phyloP scores from a whole-genome alignment of 2,113 vertebrate species.

The Speoplatyrhinus poulsoni region DNA sequence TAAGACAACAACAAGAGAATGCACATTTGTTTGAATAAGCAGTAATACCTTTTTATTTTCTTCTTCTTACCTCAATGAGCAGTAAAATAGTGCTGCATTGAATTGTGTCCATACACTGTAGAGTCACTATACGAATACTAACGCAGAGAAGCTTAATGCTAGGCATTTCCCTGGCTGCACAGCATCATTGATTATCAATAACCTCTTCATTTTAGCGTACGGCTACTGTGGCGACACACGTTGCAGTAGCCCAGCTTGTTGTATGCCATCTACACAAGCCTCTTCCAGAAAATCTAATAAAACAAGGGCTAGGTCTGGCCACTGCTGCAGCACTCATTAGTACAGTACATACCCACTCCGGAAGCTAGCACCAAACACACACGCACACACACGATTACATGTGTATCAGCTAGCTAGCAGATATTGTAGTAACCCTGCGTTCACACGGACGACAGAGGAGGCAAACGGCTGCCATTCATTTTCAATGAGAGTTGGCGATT shows the following conservation, averaged over 20 bases:
- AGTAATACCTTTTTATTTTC: not conserved
- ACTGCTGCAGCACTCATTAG: slow-evolving; percentile 33
- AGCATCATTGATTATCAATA: slow-evolving; percentile 87
- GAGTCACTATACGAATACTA: not conserved
- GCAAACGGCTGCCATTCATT: too few species aligned
- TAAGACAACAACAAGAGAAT: slow-evolving; percentile 1
- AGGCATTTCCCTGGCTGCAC: slow-evolving; percentile 62
- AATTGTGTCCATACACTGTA: not conserved
- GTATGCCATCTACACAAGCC: slow-evolving; percentile 62
- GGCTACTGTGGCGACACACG: slow-evolving; percentile 75
- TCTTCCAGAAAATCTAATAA: slow-evolving; percentile 75
- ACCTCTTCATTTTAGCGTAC: slow-evolving; percentile 75
- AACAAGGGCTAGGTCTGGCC: slow-evolving; percentile 36
- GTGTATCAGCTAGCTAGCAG: not conserved
- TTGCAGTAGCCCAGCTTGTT: slow-evolving; percentile 74
- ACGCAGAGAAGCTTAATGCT: slow-evolving; percentile 18
- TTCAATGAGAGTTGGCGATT: too few species aligned
- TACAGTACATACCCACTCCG: slow-evolving; percentile 2
- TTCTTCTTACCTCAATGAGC: too few species aligned
- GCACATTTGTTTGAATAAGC: not conserved
- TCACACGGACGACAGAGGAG: too few species aligned
- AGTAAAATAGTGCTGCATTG: not conserved
- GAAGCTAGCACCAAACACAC: not conserved
- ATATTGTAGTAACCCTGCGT: too few species aligned
- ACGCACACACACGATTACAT: not conserved